Evolutionary conservation across 2,797 vertebrate genomes (phyloP), one percentile per base, ranked within the genome.

Genomic region (Syndactyla subalaris): DNA sequence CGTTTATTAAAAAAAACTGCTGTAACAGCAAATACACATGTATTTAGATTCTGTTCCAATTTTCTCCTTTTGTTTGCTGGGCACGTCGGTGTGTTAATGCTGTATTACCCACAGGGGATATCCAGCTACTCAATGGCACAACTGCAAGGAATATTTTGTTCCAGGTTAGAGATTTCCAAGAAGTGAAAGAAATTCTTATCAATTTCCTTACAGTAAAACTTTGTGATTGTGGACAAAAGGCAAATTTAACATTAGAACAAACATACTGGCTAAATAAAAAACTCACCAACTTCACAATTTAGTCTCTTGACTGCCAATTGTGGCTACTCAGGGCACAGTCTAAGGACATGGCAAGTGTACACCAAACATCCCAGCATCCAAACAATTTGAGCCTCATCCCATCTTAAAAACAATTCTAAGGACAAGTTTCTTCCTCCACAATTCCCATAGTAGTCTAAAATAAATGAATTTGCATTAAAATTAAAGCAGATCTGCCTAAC

Each of bases 1-100:
- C 67, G 67, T 63, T 88, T 81, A 79, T 92, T 84, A 19, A 32
- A 36, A 71, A 91, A 91, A 92, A 48, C 46, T 94, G 94, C 93
- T 94, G 88, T 39, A 90, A 26, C 94, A 95, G 90, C 93, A 94
- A 58, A 94, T 55, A 67, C 59, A 84, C 29, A 6, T 3, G n/a
- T 58, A 88, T 79, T 81, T 43, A 41, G 34, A 78, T 55, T 75
- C 83, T n/a, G 55, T 57, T 92, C 92, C 90, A 63, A 36, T 34
- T 51, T 49, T 58, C 73, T 74, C 62, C 92, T 70, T 74, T 38
- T 70, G 79, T 88, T 51, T 94, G 59, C 90, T 0, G 2, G 66
- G 80, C 89, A 92, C 39, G 0, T 63, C 1, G 0, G 51, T 0
- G 0, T 41, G 46, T 51, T 87, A 77, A 57, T 79, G 81, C 67